phyloP scores from a whole-genome alignment of 2,888 invertebrate genomes.

The Microchrysa polita region DNA sequence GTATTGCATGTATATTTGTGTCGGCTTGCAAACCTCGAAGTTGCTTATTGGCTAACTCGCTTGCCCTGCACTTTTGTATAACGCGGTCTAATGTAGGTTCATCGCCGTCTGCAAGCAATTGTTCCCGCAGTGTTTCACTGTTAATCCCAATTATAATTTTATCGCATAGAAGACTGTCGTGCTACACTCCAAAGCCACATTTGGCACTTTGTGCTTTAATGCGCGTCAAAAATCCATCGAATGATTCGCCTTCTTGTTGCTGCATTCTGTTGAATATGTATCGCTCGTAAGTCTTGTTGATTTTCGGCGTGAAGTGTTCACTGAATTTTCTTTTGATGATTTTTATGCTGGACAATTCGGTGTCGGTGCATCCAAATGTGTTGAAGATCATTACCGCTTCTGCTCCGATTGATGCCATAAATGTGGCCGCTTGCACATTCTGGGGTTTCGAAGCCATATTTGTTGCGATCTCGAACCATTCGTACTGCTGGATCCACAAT shows the following conservation, averaged over 20 bases:
- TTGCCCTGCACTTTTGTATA: too few species aligned
- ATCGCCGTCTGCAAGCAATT: too few species aligned
- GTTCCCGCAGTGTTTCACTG: too few species aligned
- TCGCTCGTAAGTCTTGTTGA: constrained; percentile 1
- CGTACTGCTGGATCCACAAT: neutral
- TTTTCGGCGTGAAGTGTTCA: neutral
- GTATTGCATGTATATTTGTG: too few species aligned
- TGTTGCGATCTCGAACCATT: neutral
- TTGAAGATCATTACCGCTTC: neutral
- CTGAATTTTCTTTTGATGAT: neutral
- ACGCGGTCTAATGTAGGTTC: too few species aligned
- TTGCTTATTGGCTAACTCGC: too few species aligned
- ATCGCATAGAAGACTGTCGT: too few species aligned
- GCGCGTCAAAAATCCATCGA: neutral
- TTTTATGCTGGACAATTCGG: neutral
- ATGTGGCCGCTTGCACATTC: neutral
- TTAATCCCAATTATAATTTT: too few species aligned
- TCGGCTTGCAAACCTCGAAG: neutral
- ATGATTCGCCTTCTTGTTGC: neutral
- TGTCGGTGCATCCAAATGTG: neutral
- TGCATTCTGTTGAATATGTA: neutral
- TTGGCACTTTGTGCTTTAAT: neutral
- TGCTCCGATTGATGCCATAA: neutral
- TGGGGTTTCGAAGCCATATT: neutral
- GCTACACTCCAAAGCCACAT: too few species aligned